phyloP scores from a whole-genome alignment of 2,113 vertebrate genomes.

The Caretta caretta region DNA sequence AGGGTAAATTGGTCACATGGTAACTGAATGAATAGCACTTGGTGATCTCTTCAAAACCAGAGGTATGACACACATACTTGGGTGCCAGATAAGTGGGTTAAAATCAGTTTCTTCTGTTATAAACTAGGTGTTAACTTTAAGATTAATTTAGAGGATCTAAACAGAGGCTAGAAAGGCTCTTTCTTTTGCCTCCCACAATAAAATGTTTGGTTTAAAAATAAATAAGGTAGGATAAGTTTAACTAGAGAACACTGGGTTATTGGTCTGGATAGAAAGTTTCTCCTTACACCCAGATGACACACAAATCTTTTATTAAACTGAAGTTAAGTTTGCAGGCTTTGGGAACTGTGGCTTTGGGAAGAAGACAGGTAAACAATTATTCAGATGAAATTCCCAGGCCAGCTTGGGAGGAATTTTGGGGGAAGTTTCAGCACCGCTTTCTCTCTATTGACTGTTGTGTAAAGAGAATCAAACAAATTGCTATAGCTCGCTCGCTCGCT shows the following conservation, averaged over 20 bases:
- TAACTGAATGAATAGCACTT: neutral
- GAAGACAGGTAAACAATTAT: neutral
- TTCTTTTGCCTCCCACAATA: neutral
- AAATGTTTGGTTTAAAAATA: neutral
- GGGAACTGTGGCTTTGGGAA: neutral
- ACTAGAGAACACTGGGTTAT: neutral
- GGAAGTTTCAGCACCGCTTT: neutral
- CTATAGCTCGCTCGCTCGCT: neutral
- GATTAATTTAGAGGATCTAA: neutral
- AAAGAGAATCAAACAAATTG: neutral
- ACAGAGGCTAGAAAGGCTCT: neutral
- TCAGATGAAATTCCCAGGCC: neutral
- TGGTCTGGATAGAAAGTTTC: neutral
- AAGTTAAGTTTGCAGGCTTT: neutral
- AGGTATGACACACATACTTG: neutral
- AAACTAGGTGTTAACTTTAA: neutral
- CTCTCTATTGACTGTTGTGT: neutral
- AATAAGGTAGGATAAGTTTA: neutral
- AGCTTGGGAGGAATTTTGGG: neutral
- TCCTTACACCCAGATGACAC: neutral
- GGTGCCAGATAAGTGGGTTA: neutral
- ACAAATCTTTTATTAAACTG: neutral
- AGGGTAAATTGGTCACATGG: neutral
- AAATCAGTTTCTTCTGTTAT: neutral
- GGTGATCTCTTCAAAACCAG: neutral